Base-by-base conservation (phyloP, 2,888 invertebrate species). In the Lagria hirta region DNA sequence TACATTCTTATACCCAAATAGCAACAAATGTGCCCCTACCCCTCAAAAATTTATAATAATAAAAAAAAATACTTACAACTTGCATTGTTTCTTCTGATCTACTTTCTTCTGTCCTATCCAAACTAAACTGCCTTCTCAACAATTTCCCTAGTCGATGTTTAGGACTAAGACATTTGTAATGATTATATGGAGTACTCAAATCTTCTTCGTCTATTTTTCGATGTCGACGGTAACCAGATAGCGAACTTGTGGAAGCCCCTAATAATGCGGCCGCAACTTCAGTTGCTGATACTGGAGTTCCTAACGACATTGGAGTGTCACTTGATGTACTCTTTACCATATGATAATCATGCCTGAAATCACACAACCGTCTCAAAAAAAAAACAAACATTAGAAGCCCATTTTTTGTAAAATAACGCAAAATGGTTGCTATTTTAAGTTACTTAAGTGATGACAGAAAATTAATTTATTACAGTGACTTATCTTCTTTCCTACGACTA, bases 121-220 rank as follows among this genome's bases (percentile, higher is more conserved):
- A 70, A 62, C 84, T 84, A 60, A 83, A 85, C 67, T 85, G 84
- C 24, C 84, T 74, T 36, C 80, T 74, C 24, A 83, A 69, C 49
- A 82, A 52, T 45, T 71, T 71, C 3, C 70, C 69, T 2, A 65
- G 54, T 28, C 65, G 52, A 34, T 71, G 64, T 42, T 81, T 82
- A 4, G 82, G 82, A 58, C 82, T 82, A 12, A 83, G 73, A 63
- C 82, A 85, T 66, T 83, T 80, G 70, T 86, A 87, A 54, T 86
- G 83, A 62, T 83, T 82, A 67, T 86, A 88, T 2, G 86, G 84
- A 0, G 82, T 82, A 65, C 85, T 84, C 28, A 84, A 74, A 60
- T 86, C 86, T 56, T 76, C 76, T 54, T 78, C 76, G 8, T 78
- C 75, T 12, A 77, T 75, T 24, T 65, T 62, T 22, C 69, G 57